Percentiles rank a stretch among this genome's conserved stretches.
Conservation (phyloP, 2,797 vertebrate species). For the Tenualosa ilisha region DNA sequence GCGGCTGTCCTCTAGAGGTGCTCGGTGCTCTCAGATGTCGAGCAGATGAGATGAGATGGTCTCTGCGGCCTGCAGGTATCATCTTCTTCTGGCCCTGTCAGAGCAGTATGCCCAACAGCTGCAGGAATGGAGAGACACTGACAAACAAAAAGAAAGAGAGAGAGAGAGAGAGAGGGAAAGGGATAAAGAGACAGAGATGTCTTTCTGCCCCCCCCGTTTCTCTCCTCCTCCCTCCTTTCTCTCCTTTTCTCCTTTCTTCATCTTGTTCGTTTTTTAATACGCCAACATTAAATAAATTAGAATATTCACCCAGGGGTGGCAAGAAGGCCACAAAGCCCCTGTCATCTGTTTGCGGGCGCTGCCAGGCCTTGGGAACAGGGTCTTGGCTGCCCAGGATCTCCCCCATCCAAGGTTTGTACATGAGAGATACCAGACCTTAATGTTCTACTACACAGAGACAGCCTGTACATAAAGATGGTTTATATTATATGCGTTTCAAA, state of each 20-base stretch:
- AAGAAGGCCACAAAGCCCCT: conserved; percentile 68
- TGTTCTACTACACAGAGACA: conserved; percentile 31
- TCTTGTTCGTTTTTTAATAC: conserved; percentile 53
- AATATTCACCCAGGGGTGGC: conserved; percentile 71
- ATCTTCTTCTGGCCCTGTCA: conserved; percentile 49
- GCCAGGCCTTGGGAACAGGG: conserved; percentile 60
- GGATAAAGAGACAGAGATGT: background rate
- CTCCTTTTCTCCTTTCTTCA: conserved; percentile 31
- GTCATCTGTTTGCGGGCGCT: conserved; percentile 70
- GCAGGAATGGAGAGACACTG: conserved; percentile 43
- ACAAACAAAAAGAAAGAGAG: conserved; percentile 40
- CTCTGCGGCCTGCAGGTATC: conserved; percentile 50
- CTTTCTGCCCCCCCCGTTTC: conserved; percentile 13
- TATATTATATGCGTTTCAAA: conserved; percentile 70
- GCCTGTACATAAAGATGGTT: conserved; percentile 39
- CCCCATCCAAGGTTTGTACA: conserved; percentile 42
- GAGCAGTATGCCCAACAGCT: conserved; percentile 38
- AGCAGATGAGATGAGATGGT: conserved; percentile 57
- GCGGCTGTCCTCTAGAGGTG: conserved; percentile 50
- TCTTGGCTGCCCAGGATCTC: conserved; percentile 41
- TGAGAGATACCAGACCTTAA: conserved; percentile 24
- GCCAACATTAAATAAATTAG: conserved; percentile 68
- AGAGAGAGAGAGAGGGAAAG: conserved; percentile 21
- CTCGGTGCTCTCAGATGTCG: conserved; percentile 67
- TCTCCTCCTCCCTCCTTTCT: conserved; percentile 33